phyloP scores from a whole-genome alignment of 1,140 invertebrate species.

The Tyrophagus putrescentiae region DNA sequence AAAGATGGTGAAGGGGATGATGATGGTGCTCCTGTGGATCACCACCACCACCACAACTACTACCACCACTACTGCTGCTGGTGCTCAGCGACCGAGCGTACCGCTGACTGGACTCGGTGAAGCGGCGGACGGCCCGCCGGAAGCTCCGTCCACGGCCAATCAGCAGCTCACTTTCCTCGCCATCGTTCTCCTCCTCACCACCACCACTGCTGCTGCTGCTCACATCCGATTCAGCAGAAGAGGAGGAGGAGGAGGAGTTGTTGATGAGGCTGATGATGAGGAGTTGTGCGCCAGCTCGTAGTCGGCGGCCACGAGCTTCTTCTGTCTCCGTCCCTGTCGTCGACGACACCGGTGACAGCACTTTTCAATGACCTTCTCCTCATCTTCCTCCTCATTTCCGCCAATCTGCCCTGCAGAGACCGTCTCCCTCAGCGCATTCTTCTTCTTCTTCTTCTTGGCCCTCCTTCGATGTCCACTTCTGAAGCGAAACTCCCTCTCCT shows the following conservation, averaged over 20 bases:
- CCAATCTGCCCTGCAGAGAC: too few relatives aligned
- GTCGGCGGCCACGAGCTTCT: background rate
- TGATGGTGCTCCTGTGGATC: too few relatives aligned
- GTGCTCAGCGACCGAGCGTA: background rate
- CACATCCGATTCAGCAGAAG: background rate
- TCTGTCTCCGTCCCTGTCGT: background rate
- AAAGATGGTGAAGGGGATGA: too few relatives aligned
- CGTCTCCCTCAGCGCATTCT: background rate
- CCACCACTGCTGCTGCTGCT: background rate
- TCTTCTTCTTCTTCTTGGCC: background rate
- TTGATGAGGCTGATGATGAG: background rate
- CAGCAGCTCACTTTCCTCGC: conserved; percentile 11
- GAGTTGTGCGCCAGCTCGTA: background rate
- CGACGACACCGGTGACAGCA: background rate
- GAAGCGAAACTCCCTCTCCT: conserved; percentile 6
- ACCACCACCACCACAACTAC: too few relatives aligned
- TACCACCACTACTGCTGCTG: too few relatives aligned
- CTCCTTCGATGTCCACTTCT: background rate
- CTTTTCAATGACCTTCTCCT: background rate
- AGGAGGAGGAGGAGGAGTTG: background rate
- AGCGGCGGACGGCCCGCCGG: background rate
- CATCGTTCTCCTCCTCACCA: background rate
- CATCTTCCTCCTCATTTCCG: too few relatives aligned
- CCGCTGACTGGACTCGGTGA: conserved; percentile 11
- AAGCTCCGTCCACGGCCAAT: background rate